Evolutionary conservation across 1,140 invertebrate species (phyloP).

Genomic region (Bombus fervidus): DNA sequence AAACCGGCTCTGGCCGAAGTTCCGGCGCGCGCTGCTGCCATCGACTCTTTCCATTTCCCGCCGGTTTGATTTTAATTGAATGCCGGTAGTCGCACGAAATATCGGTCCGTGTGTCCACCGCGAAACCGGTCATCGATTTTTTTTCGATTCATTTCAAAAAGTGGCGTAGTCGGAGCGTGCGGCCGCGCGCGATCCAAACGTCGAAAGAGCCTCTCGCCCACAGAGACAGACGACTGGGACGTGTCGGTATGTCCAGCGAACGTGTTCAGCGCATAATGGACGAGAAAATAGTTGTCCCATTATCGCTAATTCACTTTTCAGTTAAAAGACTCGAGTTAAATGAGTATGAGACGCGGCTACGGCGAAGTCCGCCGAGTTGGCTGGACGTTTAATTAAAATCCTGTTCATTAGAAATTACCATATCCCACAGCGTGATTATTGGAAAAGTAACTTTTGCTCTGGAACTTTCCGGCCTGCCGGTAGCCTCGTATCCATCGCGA

Average conservation of each 20-base stretch:
- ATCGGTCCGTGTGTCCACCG: slow-evolving; percentile 32
- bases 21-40: slow-evolving; percentile 40
- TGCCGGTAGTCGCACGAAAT: slow-evolving; percentile 57
- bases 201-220: neutral
- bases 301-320: slow-evolving; percentile 60
- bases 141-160: slow-evolving; percentile 54
- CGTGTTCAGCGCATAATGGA: neutral
- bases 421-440: slow-evolving; percentile 38
- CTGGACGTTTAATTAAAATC: slow-evolving; percentile 61
- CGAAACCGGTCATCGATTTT: slow-evolving; percentile 54
- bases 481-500: neutral
- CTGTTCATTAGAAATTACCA: slow-evolving; percentile 51
- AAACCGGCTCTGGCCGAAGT: slow-evolving; percentile 27
- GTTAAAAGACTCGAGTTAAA: slow-evolving; percentile 57
- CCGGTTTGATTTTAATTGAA: slow-evolving; percentile 70
- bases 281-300: slow-evolving; percentile 51
- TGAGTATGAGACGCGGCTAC: slow-evolving; percentile 48
- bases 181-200: too few relatives aligned
- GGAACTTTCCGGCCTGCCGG: slow-evolving; percentile 15
- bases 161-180: neutral
- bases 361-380: slow-evolving; percentile 53
- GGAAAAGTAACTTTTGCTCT: slow-evolving; percentile 39
- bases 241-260: neutral
- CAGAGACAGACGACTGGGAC: too few relatives aligned
- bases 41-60: slow-evolving; percentile 67